phyloP scores from a whole-genome alignment of 2,888 invertebrate genomes.

The Shargacucullia verbasci region DNA sequence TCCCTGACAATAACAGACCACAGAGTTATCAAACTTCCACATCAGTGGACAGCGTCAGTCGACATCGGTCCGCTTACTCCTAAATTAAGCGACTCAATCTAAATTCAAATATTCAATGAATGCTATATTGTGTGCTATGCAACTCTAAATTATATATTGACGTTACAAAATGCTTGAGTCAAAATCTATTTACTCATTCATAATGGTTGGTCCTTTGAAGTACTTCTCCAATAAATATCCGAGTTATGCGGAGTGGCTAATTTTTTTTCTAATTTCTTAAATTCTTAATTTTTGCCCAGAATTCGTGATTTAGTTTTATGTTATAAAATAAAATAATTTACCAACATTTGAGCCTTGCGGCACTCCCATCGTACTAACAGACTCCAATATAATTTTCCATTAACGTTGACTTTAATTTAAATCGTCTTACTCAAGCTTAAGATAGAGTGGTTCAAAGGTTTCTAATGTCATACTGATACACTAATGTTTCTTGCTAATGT shows the following conservation, averaged over 20 bases:
- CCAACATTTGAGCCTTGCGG: not conserved
- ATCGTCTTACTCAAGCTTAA: conserved; percentile 1
- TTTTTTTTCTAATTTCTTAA: no score
- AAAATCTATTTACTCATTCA: no score
- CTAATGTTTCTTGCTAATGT: not conserved
- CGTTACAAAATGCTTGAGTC: no score
- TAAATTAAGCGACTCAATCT: conserved; percentile 47
- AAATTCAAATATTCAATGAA: conserved; percentile 45
- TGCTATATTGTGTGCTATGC: conserved; percentile 13
- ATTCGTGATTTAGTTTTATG: no score
- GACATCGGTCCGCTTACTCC: conserved; percentile 24
- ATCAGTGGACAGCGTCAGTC: conserved; percentile 37
- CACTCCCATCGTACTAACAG: not conserved
- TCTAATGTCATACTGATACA: conserved; percentile 1
- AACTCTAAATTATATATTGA: no score
- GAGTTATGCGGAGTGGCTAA: no score
- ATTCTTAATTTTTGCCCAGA: no score
- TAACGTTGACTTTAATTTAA: not conserved
- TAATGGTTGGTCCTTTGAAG: not conserved
- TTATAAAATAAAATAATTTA: not conserved
- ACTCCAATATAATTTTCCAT: not conserved
- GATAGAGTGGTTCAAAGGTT: not conserved
- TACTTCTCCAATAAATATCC: not conserved
- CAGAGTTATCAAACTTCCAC: conserved; percentile 53
- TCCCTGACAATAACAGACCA: conserved; percentile 46